Percentiles rank a stretch among this genome's conserved stretches.
These are phyloP conservation scores for Peromyscus melanophrys DNA, from an alignment of 2,797 vertebrate species.

Conservation along the genomic window DNA sequence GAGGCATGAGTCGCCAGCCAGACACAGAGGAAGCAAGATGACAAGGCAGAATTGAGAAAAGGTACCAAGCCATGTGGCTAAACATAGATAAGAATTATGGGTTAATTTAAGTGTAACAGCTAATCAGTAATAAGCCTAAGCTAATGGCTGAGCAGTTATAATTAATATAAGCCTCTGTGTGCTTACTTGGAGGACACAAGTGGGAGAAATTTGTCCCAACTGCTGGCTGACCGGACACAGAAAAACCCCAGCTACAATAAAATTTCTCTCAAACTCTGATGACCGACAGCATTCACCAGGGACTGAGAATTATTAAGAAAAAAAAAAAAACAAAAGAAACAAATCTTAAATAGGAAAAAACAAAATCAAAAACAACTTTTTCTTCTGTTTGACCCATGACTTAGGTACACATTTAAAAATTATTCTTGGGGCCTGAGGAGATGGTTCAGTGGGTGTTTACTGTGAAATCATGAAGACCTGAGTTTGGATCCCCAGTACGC, in stretches of 20 bases:
- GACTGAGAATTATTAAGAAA: background rate
- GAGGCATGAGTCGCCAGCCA: too few relatives aligned
- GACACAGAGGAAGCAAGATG: too few relatives aligned
- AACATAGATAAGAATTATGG: too few relatives aligned
- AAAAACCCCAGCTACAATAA: background rate
- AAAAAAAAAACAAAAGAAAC: background rate
- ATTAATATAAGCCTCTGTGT: too few relatives aligned
- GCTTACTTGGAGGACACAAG: too few relatives aligned
- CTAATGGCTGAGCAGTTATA: too few relatives aligned
- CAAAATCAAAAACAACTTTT: background rate
- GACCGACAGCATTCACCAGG: background rate
- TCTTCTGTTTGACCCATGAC: conserved; percentile 1
- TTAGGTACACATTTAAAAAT: background rate
- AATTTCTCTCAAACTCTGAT: background rate
- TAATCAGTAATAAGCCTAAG: too few relatives aligned
- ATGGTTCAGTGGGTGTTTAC: background rate
- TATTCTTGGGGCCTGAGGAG: background rate
- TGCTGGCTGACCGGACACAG: too few relatives aligned
- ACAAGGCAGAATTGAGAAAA: too few relatives aligned
- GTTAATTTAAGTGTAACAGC: too few relatives aligned
- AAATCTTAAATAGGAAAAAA: background rate
- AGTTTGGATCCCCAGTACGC: background rate
- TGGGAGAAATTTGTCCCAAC: too few relatives aligned
- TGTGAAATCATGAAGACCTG: background rate
- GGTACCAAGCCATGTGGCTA: too few relatives aligned